Evolutionary conservation across 2,113 vertebrate genomes (phyloP).

Genomic region (Callospermophilus lateralis): DNA sequence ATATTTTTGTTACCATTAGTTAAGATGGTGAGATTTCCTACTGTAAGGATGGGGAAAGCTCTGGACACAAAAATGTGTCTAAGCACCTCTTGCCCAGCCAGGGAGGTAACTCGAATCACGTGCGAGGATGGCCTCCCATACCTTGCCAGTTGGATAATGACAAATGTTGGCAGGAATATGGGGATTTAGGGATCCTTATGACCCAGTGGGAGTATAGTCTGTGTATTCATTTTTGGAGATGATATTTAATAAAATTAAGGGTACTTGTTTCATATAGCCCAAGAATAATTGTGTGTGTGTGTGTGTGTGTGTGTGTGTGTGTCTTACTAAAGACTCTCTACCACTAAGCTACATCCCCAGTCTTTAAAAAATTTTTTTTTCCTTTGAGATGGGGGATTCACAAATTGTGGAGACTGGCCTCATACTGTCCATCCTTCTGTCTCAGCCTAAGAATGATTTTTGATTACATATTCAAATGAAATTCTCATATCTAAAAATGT

Average conservation of each 20-base stretch:
- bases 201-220: background rate
- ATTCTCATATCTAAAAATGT: background rate
- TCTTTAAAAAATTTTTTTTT: background rate
- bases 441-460: background rate
- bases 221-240: background rate
- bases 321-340: background rate
- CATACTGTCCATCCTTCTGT: background rate
- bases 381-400: background rate
- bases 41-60: too few relatives aligned
- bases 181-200: background rate
- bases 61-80: too few relatives aligned
- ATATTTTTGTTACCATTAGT: background rate
- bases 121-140: too few relatives aligned
- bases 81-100: too few relatives aligned
- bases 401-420: background rate
- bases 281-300: background rate
- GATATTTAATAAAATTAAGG: conserved; percentile 15
- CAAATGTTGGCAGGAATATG: background rate
- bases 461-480: conserved; percentile 1
- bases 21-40: too few relatives aligned
- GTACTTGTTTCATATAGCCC: background rate
- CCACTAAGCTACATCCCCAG: background rate
- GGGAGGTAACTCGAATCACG: too few relatives aligned
- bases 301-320: too few relatives aligned
- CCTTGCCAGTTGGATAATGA: background rate